Conservation (phyloP, 2,888 invertebrate species). For the Drosophila rubida region DNA sequence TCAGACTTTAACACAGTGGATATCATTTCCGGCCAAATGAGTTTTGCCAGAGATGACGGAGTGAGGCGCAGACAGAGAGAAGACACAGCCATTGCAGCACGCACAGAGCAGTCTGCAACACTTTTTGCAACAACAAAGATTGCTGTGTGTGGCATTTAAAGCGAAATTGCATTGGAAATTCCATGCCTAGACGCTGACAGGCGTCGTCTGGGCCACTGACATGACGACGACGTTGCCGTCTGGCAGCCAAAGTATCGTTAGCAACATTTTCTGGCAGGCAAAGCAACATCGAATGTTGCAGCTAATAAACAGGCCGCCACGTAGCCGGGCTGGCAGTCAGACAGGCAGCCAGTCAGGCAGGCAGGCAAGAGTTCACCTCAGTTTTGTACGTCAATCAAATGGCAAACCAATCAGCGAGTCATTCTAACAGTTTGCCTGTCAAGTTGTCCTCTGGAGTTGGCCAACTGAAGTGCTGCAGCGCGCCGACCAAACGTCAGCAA, state of each 20-base stretch:
- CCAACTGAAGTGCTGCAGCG: slow-evolving; percentile 30
- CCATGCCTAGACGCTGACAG: slow-evolving; percentile 70
- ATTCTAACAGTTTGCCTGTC: slow-evolving; percentile 69
- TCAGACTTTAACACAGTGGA: slow-evolving; percentile 74
- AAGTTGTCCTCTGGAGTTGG: slow-evolving; percentile 50
- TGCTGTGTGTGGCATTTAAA: slow-evolving; percentile 21
- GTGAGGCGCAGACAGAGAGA: slow-evolving; percentile 12
- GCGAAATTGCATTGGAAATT: slow-evolving; percentile 67
- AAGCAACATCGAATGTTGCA: slow-evolving; percentile 36
- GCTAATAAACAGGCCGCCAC: slow-evolving; percentile 43
- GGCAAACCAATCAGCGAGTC: slow-evolving; percentile 66
- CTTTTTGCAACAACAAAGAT: slow-evolving; percentile 32
- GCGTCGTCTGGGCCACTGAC: slow-evolving; percentile 68
- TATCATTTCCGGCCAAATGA: slow-evolving; percentile 80
- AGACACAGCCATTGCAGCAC: slow-evolving; percentile 39
- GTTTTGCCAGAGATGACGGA: slow-evolving; percentile 45
- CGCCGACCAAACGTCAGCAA: slow-evolving; percentile 43
- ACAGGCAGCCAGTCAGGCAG: slow-evolving; percentile 32
- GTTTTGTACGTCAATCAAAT: slow-evolving; percentile 43
- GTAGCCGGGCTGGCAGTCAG: background rate
- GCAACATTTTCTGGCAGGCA: background rate
- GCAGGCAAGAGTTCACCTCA: background rate
- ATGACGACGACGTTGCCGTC: slow-evolving; percentile 40
- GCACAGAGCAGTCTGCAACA: slow-evolving; percentile 49
- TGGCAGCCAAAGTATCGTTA: slow-evolving; percentile 33